Evolutionary conservation across 2,113 vertebrate species (phyloP), one percentile per base, ranked within the genome.

Genomic region (Labeo rohita): DNA sequence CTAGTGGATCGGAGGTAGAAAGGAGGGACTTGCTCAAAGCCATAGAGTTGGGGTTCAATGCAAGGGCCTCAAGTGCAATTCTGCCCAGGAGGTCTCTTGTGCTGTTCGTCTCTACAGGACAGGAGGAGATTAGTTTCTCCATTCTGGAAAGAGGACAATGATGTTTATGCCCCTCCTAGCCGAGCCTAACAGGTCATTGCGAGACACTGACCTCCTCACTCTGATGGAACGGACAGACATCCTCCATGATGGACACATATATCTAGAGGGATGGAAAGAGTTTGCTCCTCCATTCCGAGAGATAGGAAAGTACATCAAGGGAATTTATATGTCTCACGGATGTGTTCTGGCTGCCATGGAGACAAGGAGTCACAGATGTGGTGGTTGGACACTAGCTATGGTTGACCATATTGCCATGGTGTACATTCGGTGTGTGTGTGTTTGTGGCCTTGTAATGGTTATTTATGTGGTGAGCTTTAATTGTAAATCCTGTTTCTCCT

Each of bases 1-100:
- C 97, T 96, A 0, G 95, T 99, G 93, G 97, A 98, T 93, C 97
- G 97, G 97, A 96, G 92, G 15, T 70, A 43, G 52, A 75, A 18
- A 36, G 66, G 34, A 21, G 73, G 39, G 77, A 65, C 61, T 56
- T 28, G 89, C 95, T 97, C 88, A 98, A 98, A 93, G 97, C 96
- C 12, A 94, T 96, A 85, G 95, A 97, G 92, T 98, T 98, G 91
- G 97, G 98, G 93, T 97, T 83, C 65, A 39, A 21, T 54, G 10
- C 2, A 13, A 50, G 81, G 34, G 66, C 81, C 21, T 54, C 28
- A 56, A 43, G 6, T 12, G 79, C 59, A 80, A 50, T 70, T 68
- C 80, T 80, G 54, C 61, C 56, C 12, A 23, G 56, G 21, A 80
- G 10, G 39, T 77, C n/a, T 18, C 36, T 12, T 73, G 15, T 21